Conservation (phyloP, 1,140 invertebrate genomes). For the Hyles euphorbiae region DNA sequence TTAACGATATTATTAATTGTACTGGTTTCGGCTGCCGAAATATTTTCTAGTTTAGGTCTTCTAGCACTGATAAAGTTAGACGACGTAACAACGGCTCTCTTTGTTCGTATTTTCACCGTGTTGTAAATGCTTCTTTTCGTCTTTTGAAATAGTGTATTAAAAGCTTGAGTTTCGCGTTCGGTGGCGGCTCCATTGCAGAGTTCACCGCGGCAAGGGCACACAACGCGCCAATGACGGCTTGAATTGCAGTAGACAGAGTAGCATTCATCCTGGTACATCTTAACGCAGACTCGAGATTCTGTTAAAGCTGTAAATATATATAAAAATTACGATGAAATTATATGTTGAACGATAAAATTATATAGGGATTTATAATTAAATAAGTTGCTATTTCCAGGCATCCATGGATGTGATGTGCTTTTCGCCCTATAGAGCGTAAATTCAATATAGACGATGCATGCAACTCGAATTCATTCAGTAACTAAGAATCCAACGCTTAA, state of each 20-base stretch:
- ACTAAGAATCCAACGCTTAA: too few species aligned
- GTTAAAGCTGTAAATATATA: conserved; percentile 44
- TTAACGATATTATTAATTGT: background rate
- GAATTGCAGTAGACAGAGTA: conserved; percentile 68
- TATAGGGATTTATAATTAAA: too few species aligned
- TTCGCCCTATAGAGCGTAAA: too few species aligned
- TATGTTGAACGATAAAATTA: too few species aligned
- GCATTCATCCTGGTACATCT: conserved; percentile 68
- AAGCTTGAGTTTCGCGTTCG: conserved; percentile 51
- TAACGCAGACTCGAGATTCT: conserved; percentile 68
- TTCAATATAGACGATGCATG: too few species aligned
- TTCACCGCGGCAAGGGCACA: conserved; percentile 72
- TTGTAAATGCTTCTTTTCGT: background rate
- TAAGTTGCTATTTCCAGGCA: too few species aligned
- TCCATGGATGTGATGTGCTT: too few species aligned
- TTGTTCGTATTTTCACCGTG: background rate
- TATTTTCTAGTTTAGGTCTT: conserved; percentile 2
- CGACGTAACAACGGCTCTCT: background rate
- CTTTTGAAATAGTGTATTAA: conserved; percentile 28
- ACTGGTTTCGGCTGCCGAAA: background rate
- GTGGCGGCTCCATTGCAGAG: conserved; percentile 72
- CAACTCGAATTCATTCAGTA: too few species aligned
- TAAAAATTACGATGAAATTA: background rate
- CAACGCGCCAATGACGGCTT: conserved; percentile 67
- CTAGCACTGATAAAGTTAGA: conserved; percentile 1